Evolutionary conservation across 37 sponge, comb jelly and placozoan genomes (phyloP).

Genomic region (Petrosia ficiformis): DNA sequence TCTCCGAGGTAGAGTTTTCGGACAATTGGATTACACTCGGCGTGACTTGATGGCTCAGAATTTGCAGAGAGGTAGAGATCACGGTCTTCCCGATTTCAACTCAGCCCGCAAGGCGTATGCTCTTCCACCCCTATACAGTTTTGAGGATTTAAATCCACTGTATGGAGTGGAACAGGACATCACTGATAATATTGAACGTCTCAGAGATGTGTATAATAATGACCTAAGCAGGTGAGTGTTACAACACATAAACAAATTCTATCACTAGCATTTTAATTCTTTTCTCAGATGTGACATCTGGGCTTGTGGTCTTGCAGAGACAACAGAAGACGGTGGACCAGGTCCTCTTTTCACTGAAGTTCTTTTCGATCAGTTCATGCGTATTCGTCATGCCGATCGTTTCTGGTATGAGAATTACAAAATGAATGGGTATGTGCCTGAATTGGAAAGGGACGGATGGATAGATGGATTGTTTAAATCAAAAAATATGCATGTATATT

Average conservation of each 20-base stretch:
- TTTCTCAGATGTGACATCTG: conserved; percentile 81
- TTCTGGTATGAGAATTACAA: conserved; percentile 94
- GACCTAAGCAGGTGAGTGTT: conserved; percentile 39
- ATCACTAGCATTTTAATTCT: not conserved
- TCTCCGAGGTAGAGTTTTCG: conserved; percentile 87
- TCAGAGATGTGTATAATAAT: conserved; percentile 80
- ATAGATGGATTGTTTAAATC: too few species aligned
- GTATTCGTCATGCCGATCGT: conserved; percentile 86
- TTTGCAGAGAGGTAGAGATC: conserved; percentile 92
- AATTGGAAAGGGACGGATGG: too few species aligned
- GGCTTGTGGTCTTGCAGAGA: conserved; percentile 90
- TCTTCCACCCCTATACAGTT: conserved; percentile 33
- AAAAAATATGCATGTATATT: too few species aligned
- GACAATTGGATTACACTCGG: conserved; percentile 85
- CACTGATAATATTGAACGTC: conserved; percentile 64
- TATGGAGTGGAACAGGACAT: conserved; percentile 50
- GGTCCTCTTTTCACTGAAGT: conserved; percentile 86
- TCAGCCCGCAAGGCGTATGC: conserved; percentile 78
- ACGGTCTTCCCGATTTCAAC: conserved; percentile 93
- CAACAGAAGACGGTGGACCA: conserved; percentile 70
- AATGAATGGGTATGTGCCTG: conserved; percentile 59
- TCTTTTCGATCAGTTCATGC: conserved; percentile 89
- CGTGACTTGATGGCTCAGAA: conserved; percentile 95
- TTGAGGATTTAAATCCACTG: conserved; percentile 75
- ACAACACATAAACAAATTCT: not conserved